Evolutionary conservation across 2,113 vertebrate genomes (phyloP), one percentile per base, ranked within the genome.

Genomic region (Scolopax mira): DNA sequence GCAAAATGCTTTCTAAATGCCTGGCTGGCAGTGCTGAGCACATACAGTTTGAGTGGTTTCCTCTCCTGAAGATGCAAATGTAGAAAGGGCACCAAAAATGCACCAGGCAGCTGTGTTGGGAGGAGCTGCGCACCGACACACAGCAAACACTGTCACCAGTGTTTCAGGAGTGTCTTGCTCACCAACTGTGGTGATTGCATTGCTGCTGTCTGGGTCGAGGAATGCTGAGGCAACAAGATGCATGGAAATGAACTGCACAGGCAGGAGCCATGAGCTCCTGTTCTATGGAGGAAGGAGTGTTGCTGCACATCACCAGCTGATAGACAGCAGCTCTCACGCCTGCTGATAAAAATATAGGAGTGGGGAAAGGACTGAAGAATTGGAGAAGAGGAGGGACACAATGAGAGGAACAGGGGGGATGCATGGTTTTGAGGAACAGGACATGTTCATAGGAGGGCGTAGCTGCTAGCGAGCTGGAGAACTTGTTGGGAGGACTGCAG

Each of bases 51-150:
- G 48, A 80, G 44, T 3, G 1, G 17, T 65, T 93, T 79, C 49
- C 41, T 54, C 23, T 88, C 33, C 41, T 48, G 30, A 19, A 71
- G 51, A 55, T 37, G 51, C 1, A 92, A 72, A 52, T 1, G 11
- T 21, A 42, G 24, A n/a, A n/a, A n/a, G n/a, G 69, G 17, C 57
- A 79, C 60, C 13, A 85, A 54, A 86, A 87, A 49, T 1, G 11
- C 10, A 42, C 13, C 16, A 31, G 0, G 0, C 18, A 67, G 44
- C 65, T 55, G 55, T 18, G 11, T 44, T 55, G 6, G 18, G 61
- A 89, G 70, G 62, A 91, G 44, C 28, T 25, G 27, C 15, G 66
- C 44, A 19, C 70, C 55, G 80, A 44, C 41, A 67, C 28, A 42
- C 15, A 37, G 72, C 33, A 73, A 88, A 54, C 22, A 74, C 60